These are phyloP conservation scores for Drosophila subobscura DNA, from an alignment of 1,140 invertebrate genomes.

Conservation along the genomic window DNA sequence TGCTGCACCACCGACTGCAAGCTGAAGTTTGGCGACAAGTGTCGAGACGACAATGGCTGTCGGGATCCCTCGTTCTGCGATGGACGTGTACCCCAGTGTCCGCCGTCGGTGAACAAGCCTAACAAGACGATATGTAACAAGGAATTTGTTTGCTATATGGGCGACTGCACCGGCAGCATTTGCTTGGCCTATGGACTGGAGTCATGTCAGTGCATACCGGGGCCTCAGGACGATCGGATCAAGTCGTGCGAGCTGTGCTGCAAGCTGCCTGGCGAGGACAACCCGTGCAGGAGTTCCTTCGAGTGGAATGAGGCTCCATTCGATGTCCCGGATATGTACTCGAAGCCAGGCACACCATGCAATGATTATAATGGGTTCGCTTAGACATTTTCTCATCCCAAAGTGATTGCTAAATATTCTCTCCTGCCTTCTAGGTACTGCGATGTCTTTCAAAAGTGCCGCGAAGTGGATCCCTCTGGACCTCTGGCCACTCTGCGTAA, in stretches of 20 bases:
- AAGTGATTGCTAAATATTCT: not conserved
- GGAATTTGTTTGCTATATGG: conserved; percentile 97
- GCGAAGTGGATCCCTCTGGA: conserved; percentile 97
- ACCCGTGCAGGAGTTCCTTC: conserved; percentile 93
- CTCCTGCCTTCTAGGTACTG: conserved; percentile 89
- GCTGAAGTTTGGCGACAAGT: conserved; percentile 93
- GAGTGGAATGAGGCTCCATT: conserved; percentile 94
- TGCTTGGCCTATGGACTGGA: conserved; percentile 96
- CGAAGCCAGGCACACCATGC: conserved; percentile 97
- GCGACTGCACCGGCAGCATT: conserved; percentile 96
- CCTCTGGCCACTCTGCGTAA: conserved; percentile 95
- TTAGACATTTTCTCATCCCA: not conserved
- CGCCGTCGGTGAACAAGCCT: conserved; percentile 95
- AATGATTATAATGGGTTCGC: conserved; percentile 96
- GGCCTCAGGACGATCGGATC: conserved; percentile 89
- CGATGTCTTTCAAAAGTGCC: conserved; percentile 98
- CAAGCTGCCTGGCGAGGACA: conserved; percentile 92
- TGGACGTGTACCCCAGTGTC: conserved; percentile 92
- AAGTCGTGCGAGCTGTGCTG: conserved; percentile 96
- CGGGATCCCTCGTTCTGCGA: conserved; percentile 95
- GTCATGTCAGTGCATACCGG: conserved; percentile 96
- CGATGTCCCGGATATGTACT: conserved; percentile 95
- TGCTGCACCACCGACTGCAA: conserved; percentile 96
- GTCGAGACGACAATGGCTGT: conserved; percentile 97
- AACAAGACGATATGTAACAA: conserved; percentile 97